Evolutionary conservation across 2,113 vertebrate species (phyloP).

Genomic region (Terrapene triunguis): DNA sequence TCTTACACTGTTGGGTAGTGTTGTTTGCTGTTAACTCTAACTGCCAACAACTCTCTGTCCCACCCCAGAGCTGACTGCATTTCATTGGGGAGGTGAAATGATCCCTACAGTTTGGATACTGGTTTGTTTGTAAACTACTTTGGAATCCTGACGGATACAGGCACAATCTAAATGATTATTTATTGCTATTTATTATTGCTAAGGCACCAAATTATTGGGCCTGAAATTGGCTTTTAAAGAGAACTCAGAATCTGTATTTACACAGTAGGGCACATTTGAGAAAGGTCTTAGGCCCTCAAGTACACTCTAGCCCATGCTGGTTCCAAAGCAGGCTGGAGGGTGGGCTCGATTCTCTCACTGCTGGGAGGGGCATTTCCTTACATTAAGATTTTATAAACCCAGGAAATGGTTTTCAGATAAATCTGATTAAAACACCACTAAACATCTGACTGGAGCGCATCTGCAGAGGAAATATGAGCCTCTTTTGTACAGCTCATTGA

Average conservation of each 20-base stretch:
- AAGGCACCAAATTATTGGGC: background rate
- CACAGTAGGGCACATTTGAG: background rate
- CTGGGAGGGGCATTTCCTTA: background rate
- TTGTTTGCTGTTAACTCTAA: background rate
- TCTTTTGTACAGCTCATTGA: background rate
- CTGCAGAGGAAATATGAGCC: background rate
- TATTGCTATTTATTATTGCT: conserved; percentile 67
- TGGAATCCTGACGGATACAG: background rate
- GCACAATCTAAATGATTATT: conserved; percentile 45
- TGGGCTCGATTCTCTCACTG: background rate
- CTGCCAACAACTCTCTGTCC: background rate
- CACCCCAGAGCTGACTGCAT: background rate
- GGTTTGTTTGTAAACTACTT: conserved; percentile 12
- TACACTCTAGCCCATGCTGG: background rate
- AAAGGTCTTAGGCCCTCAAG: background rate
- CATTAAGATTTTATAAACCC: background rate
- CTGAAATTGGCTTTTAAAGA: conserved; percentile 4
- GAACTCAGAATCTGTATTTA: background rate
- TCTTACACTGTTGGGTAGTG: background rate
- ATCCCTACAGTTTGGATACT: background rate
- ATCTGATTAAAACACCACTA: background rate
- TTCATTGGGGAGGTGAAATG: background rate
- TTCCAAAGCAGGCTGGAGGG: background rate
- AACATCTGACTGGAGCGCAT: background rate
- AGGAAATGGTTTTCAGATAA: conserved; percentile 12